A percentile compares a stretch with the other conserved stretches of the same genome.
Evolutionary conservation across 2,797 vertebrate species (phyloP).

Genomic region (Mionectes olivaceus): DNA sequence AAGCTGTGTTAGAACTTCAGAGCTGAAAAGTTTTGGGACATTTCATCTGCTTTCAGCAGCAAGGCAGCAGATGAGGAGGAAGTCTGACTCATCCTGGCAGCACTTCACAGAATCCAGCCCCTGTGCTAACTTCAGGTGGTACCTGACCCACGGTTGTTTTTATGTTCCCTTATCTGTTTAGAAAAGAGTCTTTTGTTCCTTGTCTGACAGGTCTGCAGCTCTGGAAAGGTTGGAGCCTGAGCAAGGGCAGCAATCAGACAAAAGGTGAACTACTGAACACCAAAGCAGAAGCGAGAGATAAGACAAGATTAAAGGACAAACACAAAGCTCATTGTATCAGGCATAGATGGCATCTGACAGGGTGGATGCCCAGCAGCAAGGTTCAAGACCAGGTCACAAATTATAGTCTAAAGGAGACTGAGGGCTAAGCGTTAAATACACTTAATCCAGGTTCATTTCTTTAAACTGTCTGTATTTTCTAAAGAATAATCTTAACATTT

Average conservation of each 20-base stretch:
- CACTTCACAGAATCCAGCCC: background rate
- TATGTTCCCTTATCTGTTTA: background rate
- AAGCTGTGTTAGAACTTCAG: background rate
- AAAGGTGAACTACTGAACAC: constrained; percentile 25
- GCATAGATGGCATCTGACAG: background rate
- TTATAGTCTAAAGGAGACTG: background rate
- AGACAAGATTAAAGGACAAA: background rate
- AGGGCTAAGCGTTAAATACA: background rate
- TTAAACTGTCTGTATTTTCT: background rate
- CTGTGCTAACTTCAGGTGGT: background rate
- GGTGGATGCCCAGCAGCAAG: background rate
- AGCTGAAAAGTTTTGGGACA: background rate
- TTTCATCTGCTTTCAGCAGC: background rate
- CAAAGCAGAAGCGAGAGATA: background rate
- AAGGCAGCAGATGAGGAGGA: background rate
- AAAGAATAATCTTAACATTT: background rate
- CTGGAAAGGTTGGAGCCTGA: background rate
- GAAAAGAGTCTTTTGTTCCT: constrained; percentile 9
- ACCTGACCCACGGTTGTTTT: background rate
- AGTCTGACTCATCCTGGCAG: constrained; percentile 3
- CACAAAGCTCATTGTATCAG: background rate
- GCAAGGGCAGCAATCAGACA: background rate
- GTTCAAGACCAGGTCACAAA: constrained; percentile 17
- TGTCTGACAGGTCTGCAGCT: constrained; percentile 19
- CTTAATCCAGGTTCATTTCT: background rate